phyloP scores from a whole-genome alignment of 2,113 vertebrate species.

The Trinectes maculatus region DNA sequence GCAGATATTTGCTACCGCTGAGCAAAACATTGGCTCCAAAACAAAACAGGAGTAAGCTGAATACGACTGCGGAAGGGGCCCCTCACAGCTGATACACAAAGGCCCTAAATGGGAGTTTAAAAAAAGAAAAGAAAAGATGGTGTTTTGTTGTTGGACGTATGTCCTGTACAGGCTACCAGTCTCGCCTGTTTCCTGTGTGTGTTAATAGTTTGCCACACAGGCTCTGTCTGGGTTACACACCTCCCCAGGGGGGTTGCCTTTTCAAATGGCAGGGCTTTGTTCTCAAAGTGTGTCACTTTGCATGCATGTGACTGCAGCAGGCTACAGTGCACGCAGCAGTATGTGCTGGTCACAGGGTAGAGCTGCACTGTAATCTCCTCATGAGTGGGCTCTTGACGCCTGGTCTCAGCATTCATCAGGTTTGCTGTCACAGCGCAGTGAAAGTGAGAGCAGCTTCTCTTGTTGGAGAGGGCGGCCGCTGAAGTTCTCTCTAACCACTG shows the following conservation, averaged over 20 bases:
- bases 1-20: neutral
- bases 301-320: neutral
- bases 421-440: neutral
- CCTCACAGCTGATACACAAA: conserved; percentile 68
- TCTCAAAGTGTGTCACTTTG: conserved; percentile 48
- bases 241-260: conserved; percentile 51
- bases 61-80: conserved; percentile 37
- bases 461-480: conserved; percentile 6
- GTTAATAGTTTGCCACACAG: conserved; percentile 60
- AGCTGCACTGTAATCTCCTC: conserved; percentile 32
- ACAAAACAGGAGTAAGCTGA: conserved; percentile 30
- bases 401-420: conserved; percentile 23
- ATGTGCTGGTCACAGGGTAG: conserved; percentile 25
- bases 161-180: conserved; percentile 73
- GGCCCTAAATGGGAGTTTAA: conserved; percentile 52
- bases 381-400: conserved; percentile 21
- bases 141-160: conserved; percentile 66
- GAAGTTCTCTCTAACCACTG: conserved; percentile 12
- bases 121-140: conserved; percentile 34
- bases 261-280: conserved; percentile 43
- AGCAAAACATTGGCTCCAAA: conserved; percentile 43
- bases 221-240: conserved; percentile 61
- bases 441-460: conserved; percentile 25
- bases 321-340: neutral
- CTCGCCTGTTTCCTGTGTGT: conserved; percentile 76